Evolutionary conservation across 1,140 invertebrate genomes (phyloP), one percentile per base, ranked within the genome.

Genomic region (Drosophila chauvacae): DNA sequence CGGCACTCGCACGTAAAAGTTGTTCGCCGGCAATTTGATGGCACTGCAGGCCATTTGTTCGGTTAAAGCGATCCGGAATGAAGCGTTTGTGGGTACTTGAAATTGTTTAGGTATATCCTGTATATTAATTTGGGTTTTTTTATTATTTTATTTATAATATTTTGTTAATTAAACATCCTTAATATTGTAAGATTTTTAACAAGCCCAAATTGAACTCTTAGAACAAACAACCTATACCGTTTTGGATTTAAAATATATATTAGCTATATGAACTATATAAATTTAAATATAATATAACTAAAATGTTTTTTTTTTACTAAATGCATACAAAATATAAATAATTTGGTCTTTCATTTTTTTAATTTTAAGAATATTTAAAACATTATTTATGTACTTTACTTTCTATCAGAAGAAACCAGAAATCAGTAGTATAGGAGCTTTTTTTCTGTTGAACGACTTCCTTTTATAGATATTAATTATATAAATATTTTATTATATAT

Each of bases 21-120:
- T 70, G 62, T 66, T 68, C 37, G 14, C 33, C 53, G 23, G 14
- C 51, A 42, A 41, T 71, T 50, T 50, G n/a, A 71, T 72, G 69
- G 53, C 66, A 35, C 44, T 41, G 44, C 30, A 42, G 26, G 28
- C 44, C 53, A 35, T 41, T 64, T 18, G 55, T 26, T 57, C 20
- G 23, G 3, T 41, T 59, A 28, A 45, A 30, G 42, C 28, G 66
- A 30, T 18, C 28, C 7, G 30, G 3, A 37, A 71, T 41, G 4
- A 20, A 35, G 44, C 35, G 4, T 13, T 42, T 48, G 10, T 13
- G 18, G 3, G 1, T 33, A 30, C 20, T 20, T 9, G 4, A 53
- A 35, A 35, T 33, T 2, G 26, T 5, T 50, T 13, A 16, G 1
- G 2, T 30, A 7, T 20, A 20, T 23, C 14, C 18, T 10, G 7